Evolutionary conservation across 1,140 invertebrate species (phyloP).

Genomic region (Ceratitis capitata): DNA sequence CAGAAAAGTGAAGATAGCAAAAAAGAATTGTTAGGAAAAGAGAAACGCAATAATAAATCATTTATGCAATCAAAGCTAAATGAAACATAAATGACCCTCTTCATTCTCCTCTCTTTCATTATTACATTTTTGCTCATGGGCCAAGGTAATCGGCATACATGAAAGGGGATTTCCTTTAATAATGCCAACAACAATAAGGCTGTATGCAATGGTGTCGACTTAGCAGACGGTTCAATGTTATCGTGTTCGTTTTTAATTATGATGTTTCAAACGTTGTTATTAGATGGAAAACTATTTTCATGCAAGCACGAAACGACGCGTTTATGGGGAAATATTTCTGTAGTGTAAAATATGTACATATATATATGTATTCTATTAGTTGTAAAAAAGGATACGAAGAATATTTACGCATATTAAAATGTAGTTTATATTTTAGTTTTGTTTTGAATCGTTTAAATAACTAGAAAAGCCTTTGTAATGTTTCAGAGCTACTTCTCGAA

Average conservation of each 20-base stretch:
- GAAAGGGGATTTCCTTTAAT: background rate
- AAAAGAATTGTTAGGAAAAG: too few relatives aligned
- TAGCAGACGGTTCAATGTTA: background rate
- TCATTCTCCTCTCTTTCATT: background rate
- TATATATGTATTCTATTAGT: too few relatives aligned
- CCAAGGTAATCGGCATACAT: slow-evolving; percentile 2
- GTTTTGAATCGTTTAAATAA: too few relatives aligned
- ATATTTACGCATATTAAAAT: too few relatives aligned
- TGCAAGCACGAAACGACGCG: background rate
- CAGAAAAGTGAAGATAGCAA: too few relatives aligned
- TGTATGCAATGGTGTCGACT: background rate
- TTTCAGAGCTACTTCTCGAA: too few relatives aligned
- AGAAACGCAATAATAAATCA: background rate
- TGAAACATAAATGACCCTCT: background rate
- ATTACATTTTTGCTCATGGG: background rate
- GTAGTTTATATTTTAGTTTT: too few relatives aligned
- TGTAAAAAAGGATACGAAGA: too few relatives aligned
- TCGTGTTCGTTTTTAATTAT: slow-evolving; percentile 9
- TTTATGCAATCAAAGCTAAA: background rate
- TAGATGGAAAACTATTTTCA: background rate
- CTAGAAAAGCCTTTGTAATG: too few relatives aligned
- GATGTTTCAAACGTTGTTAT: background rate
- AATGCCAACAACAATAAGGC: background rate
- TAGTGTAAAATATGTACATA: background rate
- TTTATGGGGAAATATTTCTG: background rate